Evolutionary conservation across 2,113 vertebrate species (phyloP), one percentile per base, ranked within the genome.

Genomic region (Stomatorhinus ivindoensis): DNA sequence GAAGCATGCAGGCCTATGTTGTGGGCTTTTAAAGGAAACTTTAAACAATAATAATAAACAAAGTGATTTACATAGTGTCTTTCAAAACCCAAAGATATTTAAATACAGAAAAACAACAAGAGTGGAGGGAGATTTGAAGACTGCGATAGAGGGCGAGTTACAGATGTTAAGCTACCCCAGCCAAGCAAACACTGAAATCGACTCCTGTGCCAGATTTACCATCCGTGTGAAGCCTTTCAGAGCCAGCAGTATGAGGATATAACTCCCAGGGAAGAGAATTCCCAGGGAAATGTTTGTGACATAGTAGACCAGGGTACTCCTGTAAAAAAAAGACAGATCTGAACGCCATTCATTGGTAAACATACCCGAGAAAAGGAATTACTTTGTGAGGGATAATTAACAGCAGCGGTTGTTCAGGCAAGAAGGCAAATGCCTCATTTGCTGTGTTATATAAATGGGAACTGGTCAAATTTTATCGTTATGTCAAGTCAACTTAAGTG

Each of bases 221-320:
- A 83, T 89, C 58, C 90, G 91, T 10, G 92, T 53, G 42, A 92
- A 90, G 39, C 39, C 90, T 80, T 89, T 91, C 87, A 93, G 73
- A 5, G 90, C 17, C 46, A 93, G 90, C 19, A 92, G 86, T 50
- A 93, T 82, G 69, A 92, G 89, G 90, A 91, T 3, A 89, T n/a
- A 15, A 91, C 53, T 55, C 53, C 53, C 19, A 55, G 53, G 61
- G 61, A 69, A 91, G 10, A 89, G 31, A 9, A 91, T 48, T 50
- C 93, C 91, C 51, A 93, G 42, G 2, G 44, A 90, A 47, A 92
- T 9, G 47, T 92, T 91, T 1, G 87, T 88, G 61, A 84, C 89
- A 87, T 91, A 93, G 76, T 91, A 92, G 73, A 93, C 91, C 76
- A 93, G 27, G 17, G 90, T 83, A 85, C 92, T 93, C 91, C 93